These are phyloP conservation scores for Bombyx mori DNA, from an alignment of 1,140 invertebrate genomes.

Conservation along the genomic window ASM3026992v2 NC_085130.1:1076001-1076500, in stretches of 20 bases:
- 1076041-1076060: conserved; percentile 21
- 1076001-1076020: conserved; percentile 21
- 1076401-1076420: conserved; percentile 1
- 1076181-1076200: conserved; percentile 17
- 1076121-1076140: conserved; percentile 18
- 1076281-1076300: conserved; percentile 3
- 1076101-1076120: conserved; percentile 22
- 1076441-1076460: conserved; percentile 9
- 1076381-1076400: background rate
- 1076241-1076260: conserved; percentile 17
- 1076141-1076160: conserved; percentile 22
- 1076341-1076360: too few species aligned
- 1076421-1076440: conserved; percentile 1
- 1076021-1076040: conserved; percentile 14
- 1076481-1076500: conserved; percentile 10
- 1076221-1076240: conserved; percentile 18
- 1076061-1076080: conserved; percentile 15
- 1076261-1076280: conserved; percentile 11
- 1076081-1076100: conserved; percentile 21
- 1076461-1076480: conserved; percentile 8
- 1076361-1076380: too few species aligned
- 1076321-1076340: background rate
- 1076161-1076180: conserved; percentile 15
- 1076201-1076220: conserved; percentile 21
- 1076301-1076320: conserved; percentile 18